Evolutionary conservation across 2,113 vertebrate genomes (phyloP), one percentile per base, ranked within the genome.

Genomic region (Microtus oregoni): DNA sequence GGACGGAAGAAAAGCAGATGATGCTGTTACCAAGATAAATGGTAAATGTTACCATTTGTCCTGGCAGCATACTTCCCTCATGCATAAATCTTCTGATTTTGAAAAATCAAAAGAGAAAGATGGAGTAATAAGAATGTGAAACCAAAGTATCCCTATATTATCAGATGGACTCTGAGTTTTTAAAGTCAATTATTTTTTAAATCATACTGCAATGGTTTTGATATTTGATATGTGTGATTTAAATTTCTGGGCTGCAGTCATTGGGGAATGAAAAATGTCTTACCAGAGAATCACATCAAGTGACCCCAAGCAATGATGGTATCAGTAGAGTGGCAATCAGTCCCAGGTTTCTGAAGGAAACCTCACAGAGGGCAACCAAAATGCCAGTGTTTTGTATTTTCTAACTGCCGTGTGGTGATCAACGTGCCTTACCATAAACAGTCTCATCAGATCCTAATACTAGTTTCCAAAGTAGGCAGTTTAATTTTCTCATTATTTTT

Each of bases 141-240:
- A 94, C 92, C 32, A 89, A 15, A 70, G 24, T 41, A 73, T 4
- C 6, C 15, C 30, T 63, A 41, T 63, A n/a, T 87, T 78, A 90
- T 35, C 79, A 22, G 96, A 32, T 52, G 5, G 75, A 95, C 89
- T 1, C 55, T 92, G 50, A 77, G n/a, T 4, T 78, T 70, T 78
- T 70, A 19, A 65, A 35, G 28, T 32, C 70, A 75, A 30, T 67
- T 67, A 28, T 65, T 28, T 70, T 87, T 11, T 90, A 41, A 41
- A 87, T 65, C 81, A 7, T 58, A 58, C 17, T 44, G 94, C 91
- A 87, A 91, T 87, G 72, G 30, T 79, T 89, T 92, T 70, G 44
- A 61, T 94, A 90, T 87, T 96, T 89, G 88, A 67, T 44, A 61
- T 68, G 86, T 17, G 26, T 94, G 50, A 76, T 79, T 96, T 72